Percentiles rank a stretch among this genome's conserved stretches.
These are phyloP conservation scores for Ruditapes philippinarum DNA, from an alignment of 1,140 invertebrate genomes.

Conservation along the genomic window DNA sequence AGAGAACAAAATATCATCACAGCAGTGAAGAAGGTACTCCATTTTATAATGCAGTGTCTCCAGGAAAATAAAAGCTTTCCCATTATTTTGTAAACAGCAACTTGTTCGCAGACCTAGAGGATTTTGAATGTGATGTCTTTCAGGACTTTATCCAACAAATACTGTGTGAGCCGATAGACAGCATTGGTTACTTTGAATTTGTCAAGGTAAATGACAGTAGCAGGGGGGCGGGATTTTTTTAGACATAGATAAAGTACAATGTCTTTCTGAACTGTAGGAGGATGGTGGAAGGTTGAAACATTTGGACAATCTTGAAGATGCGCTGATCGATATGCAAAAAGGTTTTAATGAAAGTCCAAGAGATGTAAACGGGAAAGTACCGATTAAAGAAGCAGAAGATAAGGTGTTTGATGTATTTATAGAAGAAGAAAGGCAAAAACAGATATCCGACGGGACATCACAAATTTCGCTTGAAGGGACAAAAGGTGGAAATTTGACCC, in stretches of 20 bases:
- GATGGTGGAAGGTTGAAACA: neutral
- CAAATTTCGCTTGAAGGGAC: neutral
- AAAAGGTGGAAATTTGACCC: too few species aligned
- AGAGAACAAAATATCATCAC: neutral
- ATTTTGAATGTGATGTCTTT: neutral
- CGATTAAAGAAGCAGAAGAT: neutral
- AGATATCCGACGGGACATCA: neutral
- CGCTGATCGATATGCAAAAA: neutral
- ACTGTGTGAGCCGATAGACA: neutral
- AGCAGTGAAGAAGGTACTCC: neutral
- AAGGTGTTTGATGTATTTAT: neutral
- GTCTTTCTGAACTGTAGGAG: neutral
- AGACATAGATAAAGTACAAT: neutral
- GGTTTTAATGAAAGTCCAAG: neutral
- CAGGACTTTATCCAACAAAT: neutral
- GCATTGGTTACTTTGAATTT: too few species aligned
- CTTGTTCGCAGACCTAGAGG: neutral
- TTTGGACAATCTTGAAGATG: neutral
- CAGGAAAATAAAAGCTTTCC: neutral
- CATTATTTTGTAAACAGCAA: conserved; percentile 1
- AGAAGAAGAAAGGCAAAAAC: neutral
- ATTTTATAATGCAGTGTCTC: neutral
- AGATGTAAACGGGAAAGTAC: neutral
- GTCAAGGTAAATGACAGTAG: neutral
- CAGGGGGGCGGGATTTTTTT: neutral